Base-by-base conservation (phyloP, 2,888 invertebrate genomes). In the Xestia sexstrigata region DNA sequence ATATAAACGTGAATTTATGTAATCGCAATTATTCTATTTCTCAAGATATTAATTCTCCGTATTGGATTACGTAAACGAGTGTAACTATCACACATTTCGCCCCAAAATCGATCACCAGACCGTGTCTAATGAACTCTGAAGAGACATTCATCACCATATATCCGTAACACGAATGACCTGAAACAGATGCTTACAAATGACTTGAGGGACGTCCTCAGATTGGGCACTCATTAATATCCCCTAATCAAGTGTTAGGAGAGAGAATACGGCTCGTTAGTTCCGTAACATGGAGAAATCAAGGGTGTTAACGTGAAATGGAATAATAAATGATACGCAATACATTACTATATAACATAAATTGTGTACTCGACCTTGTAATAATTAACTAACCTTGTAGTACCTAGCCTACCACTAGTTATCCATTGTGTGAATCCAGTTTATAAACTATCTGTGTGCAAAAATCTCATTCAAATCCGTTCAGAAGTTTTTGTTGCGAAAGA, bases 121-220 rank as follows among this genome's bases (percentile, higher is more conserved):
- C 66, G 23, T 42, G 5, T 35, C 35, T 42, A 30, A 47, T 30
- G 49, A 30, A 20, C 65, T 17, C 26, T 17, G n/a, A 62, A 55
- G 9, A 42, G 15, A 67, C 2, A 78, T 79, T 45, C 39, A 42
- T 63, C 65, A 60, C 42, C 55, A 78, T 84, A 26, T 20, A 73
- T 79, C 52, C 17, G 13, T 8, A 30, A 39, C 63, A 30, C 23
- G 71, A 81, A 74, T 66, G 85, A 77, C 69, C 70, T 60, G 72
- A 35, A 74, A 66, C 65, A 74, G 69, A 82, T 83, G 45, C 20
- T 49, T 45, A 83, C 74, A 77, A 84, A 83, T 77, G 55, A 66
- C 55, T 72, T 39, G 20, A 65, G 71, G 65, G 73, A n/a, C 71
- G 13, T 68, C 62, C 52, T n/a, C 17, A 42, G 69, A 74, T 78